These are phyloP conservation scores for Coilia nasus DNA, from an alignment of 2,797 vertebrate species.

Conservation along the genomic window DNA sequence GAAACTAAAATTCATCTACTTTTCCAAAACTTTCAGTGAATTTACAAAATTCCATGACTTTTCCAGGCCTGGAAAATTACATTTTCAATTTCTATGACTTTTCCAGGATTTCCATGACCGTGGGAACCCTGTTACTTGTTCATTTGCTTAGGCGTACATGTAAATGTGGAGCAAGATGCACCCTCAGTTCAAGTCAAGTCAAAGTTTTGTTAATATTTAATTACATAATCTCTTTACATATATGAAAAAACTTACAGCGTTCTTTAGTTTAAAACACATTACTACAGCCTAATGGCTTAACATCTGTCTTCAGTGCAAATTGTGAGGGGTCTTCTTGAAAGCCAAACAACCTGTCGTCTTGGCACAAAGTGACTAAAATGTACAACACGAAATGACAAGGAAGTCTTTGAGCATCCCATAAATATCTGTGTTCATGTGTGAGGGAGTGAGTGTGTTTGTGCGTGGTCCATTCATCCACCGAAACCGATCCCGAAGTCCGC, in stretches of 20 bases:
- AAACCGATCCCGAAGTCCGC: neutral
- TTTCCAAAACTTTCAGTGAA: too few relatives aligned
- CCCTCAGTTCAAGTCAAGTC: neutral
- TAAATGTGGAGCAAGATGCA: neutral
- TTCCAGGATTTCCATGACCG: too few relatives aligned
- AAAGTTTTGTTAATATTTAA: slow-evolving; percentile 68
- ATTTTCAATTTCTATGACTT: too few relatives aligned
- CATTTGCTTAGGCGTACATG: neutral
- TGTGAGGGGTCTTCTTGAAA: slow-evolving; percentile 46
- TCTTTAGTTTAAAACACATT: slow-evolving; percentile 58
- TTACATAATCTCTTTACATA: slow-evolving; percentile 78
- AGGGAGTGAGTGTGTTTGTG: neutral
- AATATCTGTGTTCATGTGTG: neutral
- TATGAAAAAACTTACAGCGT: slow-evolving; percentile 69
- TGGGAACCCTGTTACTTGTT: too few relatives aligned
- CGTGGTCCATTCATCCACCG: neutral
- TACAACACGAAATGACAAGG: slow-evolving; percentile 9
- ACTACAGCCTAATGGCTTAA: slow-evolving; percentile 47
- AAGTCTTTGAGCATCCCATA: slow-evolving; percentile 19
- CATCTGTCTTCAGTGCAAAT: slow-evolving; percentile 43
- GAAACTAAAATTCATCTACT: too few relatives aligned
- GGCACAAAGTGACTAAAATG: slow-evolving; percentile 57
- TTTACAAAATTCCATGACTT: too few relatives aligned
- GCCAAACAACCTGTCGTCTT: slow-evolving; percentile 42
- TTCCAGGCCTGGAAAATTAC: too few relatives aligned